A percentile compares a stretch with the other conserved stretches of the same genome.
Evolutionary conservation across 2,888 invertebrate species (phyloP).

Genomic region (Mimachlamys varia): DNA sequence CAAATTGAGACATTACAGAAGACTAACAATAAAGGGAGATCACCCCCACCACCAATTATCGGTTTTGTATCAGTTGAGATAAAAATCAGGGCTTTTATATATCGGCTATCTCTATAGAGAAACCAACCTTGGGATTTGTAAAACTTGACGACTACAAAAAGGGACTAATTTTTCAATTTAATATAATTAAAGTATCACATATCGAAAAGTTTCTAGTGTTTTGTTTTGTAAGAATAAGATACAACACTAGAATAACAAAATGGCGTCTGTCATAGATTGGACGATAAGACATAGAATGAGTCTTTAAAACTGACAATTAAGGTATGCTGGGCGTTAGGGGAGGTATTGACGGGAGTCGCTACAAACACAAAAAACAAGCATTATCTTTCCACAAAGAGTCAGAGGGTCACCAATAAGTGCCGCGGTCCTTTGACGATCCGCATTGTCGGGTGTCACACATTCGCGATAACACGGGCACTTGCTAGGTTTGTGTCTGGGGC

Average conservation of each 20-base stretch:
- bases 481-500: slow-evolving; percentile 15
- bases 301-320: slow-evolving; percentile 27
- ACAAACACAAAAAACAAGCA: neutral
- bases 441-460: slow-evolving; percentile 19
- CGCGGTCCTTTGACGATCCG: neutral
- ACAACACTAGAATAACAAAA: slow-evolving; percentile 25
- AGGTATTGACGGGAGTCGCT: slow-evolving; percentile 27
- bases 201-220: slow-evolving; percentile 34
- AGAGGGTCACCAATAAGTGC: slow-evolving; percentile 27
- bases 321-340: neutral
- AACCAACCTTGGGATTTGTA: slow-evolving; percentile 13
- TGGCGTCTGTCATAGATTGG: slow-evolving; percentile 31
- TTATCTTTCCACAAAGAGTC: slow-evolving; percentile 13
- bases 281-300: slow-evolving; percentile 4
- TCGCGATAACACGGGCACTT: neutral
- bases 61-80: slow-evolving; percentile 15
- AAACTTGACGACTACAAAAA: neutral
- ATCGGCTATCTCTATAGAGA: neutral
- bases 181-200: slow-evolving; percentile 32
- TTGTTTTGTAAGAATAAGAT: slow-evolving; percentile 19
- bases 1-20: slow-evolving; percentile 28
- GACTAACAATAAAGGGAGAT: slow-evolving; percentile 26
- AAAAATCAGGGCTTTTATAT: slow-evolving; percentile 11
- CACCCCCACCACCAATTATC: slow-evolving; percentile 19
- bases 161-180: slow-evolving; percentile 31